Conservation (phyloP, 2,797 vertebrate genomes). For the Neoniphon sammara region DNA sequence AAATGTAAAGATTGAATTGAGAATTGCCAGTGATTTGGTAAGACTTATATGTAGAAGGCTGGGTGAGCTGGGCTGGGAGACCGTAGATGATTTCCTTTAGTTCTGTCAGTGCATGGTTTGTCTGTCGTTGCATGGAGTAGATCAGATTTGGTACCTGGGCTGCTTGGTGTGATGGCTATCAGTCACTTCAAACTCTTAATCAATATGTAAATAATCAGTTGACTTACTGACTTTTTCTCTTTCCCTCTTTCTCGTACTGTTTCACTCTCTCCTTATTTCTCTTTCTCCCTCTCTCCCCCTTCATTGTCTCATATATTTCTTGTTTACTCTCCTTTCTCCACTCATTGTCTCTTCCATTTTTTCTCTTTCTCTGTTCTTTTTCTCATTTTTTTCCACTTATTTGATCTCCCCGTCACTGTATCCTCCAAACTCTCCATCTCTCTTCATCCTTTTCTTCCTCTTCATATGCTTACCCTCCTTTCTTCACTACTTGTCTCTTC, state of each 20-base stretch:
- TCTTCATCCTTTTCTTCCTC: background rate
- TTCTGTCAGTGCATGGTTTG: slow-evolving; percentile 69
- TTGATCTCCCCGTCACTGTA: background rate
- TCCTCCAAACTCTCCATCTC: background rate
- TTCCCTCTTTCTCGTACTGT: background rate
- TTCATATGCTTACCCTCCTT: background rate
- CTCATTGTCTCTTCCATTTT: background rate
- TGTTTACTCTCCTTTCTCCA: background rate
- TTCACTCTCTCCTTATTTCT: background rate
- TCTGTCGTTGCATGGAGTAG: slow-evolving; percentile 68
- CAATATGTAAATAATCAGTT: background rate
- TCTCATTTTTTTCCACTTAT: background rate
- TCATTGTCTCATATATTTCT: background rate
- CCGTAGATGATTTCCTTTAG: slow-evolving; percentile 9
- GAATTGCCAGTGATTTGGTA: background rate
- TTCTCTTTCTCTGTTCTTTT: background rate
- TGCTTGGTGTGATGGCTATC: slow-evolving; percentile 37
- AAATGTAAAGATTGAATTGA: background rate
- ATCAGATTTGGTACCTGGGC: slow-evolving; percentile 25
- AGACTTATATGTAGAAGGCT: slow-evolving; percentile 27
- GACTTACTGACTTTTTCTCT: slow-evolving; percentile 14
- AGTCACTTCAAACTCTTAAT: background rate
- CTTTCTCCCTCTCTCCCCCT: background rate
- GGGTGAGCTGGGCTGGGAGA: slow-evolving; percentile 51
- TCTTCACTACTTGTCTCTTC: background rate